phyloP scores from a whole-genome alignment of 2,888 invertebrate species.

The Plagodis pulveraria region DNA sequence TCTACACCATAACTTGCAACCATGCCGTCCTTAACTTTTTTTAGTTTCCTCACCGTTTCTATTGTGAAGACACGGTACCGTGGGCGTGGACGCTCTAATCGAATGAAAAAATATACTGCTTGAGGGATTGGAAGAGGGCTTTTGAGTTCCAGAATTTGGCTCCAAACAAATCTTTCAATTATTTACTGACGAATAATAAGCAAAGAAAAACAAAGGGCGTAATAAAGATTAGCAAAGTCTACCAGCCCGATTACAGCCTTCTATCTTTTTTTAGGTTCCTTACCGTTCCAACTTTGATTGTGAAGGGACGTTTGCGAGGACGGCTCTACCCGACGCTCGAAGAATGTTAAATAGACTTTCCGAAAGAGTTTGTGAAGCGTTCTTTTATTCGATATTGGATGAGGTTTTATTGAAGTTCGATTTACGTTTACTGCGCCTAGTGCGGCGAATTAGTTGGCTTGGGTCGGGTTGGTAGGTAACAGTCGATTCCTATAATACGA shows the following conservation, averaged over 20 bases:
- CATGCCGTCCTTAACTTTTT: too few relatives aligned
- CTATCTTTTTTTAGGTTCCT: conserved; percentile 41
- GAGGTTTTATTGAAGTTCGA: conserved; percentile 55
- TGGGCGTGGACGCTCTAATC: too few relatives aligned
- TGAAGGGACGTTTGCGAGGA: conserved; percentile 45
- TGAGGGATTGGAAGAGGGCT: too few relatives aligned
- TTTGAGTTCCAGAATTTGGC: too few relatives aligned
- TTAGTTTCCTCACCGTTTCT: too few relatives aligned
- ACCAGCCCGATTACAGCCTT: conserved; percentile 9
- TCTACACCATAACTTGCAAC: too few relatives aligned
- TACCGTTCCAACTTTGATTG: conserved; percentile 60
- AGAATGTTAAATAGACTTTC: conserved; percentile 63
- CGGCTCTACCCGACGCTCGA: conserved; percentile 46
- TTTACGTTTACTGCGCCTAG: conserved; percentile 46
- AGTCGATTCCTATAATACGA: background rate
- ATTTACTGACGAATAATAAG: background rate
- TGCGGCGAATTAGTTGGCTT: conserved; percentile 23
- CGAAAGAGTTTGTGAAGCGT: conserved; percentile 40
- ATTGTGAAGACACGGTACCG: too few relatives aligned
- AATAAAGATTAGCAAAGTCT: conserved; percentile 5
- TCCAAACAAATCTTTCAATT: too few relatives aligned
- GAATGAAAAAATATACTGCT: too few relatives aligned
- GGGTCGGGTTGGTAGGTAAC: conserved; percentile 6
- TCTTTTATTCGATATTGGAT: conserved; percentile 56
- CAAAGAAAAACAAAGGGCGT: background rate